Base-by-base conservation (phyloP, 2,113 vertebrate genomes). In the Rhinopomastus cyanomelas region DNA sequence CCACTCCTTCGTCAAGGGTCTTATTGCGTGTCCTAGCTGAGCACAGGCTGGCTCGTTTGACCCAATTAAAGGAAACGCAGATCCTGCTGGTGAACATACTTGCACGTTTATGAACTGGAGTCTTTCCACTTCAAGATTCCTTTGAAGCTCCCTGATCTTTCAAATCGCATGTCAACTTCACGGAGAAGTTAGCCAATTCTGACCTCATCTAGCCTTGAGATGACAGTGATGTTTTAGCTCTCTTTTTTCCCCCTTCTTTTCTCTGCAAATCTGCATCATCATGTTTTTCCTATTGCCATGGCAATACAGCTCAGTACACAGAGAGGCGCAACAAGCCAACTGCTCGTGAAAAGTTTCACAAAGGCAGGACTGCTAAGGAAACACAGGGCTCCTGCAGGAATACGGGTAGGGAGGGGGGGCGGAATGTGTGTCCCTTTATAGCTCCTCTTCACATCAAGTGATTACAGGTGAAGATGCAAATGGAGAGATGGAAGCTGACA, bases 401-500 rank as follows among this genome's bases (percentile, higher is more conserved):
- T 72, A 74, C 42, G 25, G 60, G 19, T 42, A 15, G 39, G 39
- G 39, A 12, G 12, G 7, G 5, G 25, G 5, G 2, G 5, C 5
- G 4, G 48, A 84, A 73, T 4, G 12, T 29, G 76, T 4, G 12
- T 29, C 30, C 16, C 11, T 49, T 83, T 93, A 51, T 22, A 93
- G 89, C 92, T 93, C 69, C 84, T 75, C 84, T 77, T 53, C 84
- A 94, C 65, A 88, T 92, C 85, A 83, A 96, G 93, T 52, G 91
- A 95, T 97, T 96, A 93, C 95, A 98, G 97, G 96, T 97, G 94
- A 96, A 93, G 96, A 96, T 10, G 64, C 90, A 75, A 89, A 83
- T 1, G 5, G 75, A 42, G 39, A 96, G 92, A 93, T 90, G 94
- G 96, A 97, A 97, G 92, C 82, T 9, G 57, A 96, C 81, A 74